Conservation (phyloP, 2,888 invertebrate species). For the Thelaira solivaga region DNA sequence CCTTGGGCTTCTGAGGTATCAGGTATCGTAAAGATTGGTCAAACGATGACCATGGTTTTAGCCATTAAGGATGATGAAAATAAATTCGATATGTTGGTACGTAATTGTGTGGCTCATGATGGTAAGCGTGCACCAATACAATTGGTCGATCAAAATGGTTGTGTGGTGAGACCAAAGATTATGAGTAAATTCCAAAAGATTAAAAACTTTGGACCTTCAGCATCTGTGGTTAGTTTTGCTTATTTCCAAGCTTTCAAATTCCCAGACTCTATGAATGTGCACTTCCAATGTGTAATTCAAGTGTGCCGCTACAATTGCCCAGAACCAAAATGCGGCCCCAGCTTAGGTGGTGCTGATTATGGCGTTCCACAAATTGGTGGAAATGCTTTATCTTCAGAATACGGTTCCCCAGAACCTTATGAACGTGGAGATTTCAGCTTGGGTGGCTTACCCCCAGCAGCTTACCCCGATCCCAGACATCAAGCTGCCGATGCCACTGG, state of each 20-base stretch:
- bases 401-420: constrained; percentile 79
- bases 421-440: constrained; percentile 84
- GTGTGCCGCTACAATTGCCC: constrained; percentile 96
- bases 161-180: constrained; percentile 94
- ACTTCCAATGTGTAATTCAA: constrained; percentile 97
- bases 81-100: constrained; percentile 95
- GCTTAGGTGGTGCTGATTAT: constrained; percentile 82
- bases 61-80: constrained; percentile 97
- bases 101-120: constrained; percentile 96
- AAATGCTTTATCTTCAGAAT: constrained; percentile 81
- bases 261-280: constrained; percentile 97
- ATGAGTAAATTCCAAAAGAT: constrained; percentile 98
- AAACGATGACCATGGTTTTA: constrained; percentile 97
- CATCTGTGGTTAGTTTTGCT: constrained; percentile 95
- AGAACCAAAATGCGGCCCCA: constrained; percentile 89
- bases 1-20: constrained; percentile 98
- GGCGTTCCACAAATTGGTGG: constrained; percentile 80
- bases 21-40: constrained; percentile 96
- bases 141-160: constrained; percentile 94
- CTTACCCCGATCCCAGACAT: constrained; percentile 91
- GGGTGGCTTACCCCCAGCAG: constrained; percentile 87
- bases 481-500: constrained; percentile 90
- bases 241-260: constrained; percentile 98
- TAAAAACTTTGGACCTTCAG: constrained; percentile 95
- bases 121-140: constrained; percentile 95